These are phyloP conservation scores for Dolomedes plantarius DNA, from an alignment of 2,888 invertebrate species.

Conservation along the genomic window DNA sequence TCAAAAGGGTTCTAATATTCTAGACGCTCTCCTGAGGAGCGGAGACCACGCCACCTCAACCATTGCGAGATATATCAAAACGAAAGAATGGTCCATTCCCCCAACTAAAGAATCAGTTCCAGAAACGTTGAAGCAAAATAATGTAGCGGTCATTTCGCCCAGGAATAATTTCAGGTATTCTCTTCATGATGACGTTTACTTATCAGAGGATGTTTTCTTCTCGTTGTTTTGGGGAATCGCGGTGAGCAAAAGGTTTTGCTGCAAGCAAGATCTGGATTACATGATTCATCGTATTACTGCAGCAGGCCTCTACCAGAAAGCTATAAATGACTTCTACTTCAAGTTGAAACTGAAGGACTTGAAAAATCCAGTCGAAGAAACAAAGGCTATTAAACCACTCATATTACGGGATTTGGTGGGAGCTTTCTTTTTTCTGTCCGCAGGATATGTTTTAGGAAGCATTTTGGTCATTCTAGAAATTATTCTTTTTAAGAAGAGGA, in stretches of 20 bases:
- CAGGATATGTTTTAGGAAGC: neutral
- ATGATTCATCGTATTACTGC: neutral
- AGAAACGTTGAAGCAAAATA: neutral
- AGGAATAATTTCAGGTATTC: neutral
- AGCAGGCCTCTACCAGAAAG: neutral
- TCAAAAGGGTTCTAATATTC: neutral
- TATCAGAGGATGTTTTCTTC: neutral
- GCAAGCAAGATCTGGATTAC: neutral
- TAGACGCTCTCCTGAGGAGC: neutral
- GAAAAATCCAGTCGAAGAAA: neutral
- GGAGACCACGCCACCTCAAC: neutral
- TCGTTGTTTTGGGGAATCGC: neutral
- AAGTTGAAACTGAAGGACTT: neutral
- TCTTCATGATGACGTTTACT: neutral
- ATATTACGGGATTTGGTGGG: neutral
- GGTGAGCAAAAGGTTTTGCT: neutral
- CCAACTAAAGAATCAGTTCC: neutral
- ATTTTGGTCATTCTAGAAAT: too few relatives aligned
- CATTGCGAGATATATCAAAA: neutral
- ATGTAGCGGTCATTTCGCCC: neutral
- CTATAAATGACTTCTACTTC: neutral
- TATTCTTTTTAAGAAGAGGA: too few relatives aligned
- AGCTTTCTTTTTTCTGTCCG: neutral
- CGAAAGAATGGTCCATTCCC: neutral
- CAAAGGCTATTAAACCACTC: neutral